These are phyloP conservation scores for Maccullochella peelii DNA, from an alignment of 2,113 vertebrate species.

Conservation along the genomic window DNA sequence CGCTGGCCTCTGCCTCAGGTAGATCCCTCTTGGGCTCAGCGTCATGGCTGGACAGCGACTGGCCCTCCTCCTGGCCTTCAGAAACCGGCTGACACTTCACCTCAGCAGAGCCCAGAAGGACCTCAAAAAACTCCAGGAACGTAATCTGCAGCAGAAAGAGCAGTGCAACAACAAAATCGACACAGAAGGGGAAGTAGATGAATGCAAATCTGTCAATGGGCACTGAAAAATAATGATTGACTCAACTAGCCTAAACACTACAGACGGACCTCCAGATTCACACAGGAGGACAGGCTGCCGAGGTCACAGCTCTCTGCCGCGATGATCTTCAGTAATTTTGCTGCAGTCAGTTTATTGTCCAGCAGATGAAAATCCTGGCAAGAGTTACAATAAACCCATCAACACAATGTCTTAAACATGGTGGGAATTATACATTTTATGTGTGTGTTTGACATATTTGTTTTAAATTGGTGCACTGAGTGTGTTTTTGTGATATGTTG, in stretches of 20 bases:
- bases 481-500: no score
- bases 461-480: no score
- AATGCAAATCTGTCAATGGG: not conserved
- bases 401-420: not conserved
- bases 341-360: conserved; percentile 83
- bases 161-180: not conserved
- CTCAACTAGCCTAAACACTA: not conserved
- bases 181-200: not conserved
- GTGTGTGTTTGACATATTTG: no score
- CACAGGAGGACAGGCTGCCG: conserved; percentile 47
- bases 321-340: conserved; percentile 84
- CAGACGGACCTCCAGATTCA: conserved; percentile 87
- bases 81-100: conserved; percentile 69
- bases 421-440: no score
- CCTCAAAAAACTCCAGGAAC: conserved; percentile 95
- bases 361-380: conserved; percentile 88
- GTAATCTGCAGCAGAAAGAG: conserved; percentile 82
- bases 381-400: not conserved
- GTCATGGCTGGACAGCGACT: not conserved
- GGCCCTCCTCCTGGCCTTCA: not conserved
- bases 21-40: not conserved
- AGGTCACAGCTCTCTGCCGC: conserved; percentile 80
- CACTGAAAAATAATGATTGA: not conserved
- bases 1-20: not conserved
- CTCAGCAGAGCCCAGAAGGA: conserved; percentile 88